phyloP scores from a whole-genome alignment of 2,113 vertebrate genomes.

The Misgurnus anguillicaudatus region DNA sequence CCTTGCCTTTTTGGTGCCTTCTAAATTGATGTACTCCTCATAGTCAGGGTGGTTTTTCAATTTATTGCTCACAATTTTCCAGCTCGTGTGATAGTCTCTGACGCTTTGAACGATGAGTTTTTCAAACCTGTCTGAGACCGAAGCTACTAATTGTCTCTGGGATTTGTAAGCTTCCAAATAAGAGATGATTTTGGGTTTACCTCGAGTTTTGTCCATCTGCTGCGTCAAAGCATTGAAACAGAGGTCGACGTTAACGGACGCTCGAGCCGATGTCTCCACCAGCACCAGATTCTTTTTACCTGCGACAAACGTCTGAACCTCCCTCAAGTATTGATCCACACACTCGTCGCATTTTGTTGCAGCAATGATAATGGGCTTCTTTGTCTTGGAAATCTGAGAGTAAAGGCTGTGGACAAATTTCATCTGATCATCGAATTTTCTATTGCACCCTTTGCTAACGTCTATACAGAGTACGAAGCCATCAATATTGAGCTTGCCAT shows the following conservation, averaged over 20 bases:
- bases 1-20: slow-evolving; percentile 92
- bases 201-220: slow-evolving; percentile 95
- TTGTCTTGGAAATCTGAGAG: slow-evolving; percentile 91
- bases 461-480: slow-evolving; percentile 97
- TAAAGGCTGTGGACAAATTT: slow-evolving; percentile 97
- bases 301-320: slow-evolving; percentile 92
- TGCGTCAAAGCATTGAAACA: slow-evolving; percentile 94
- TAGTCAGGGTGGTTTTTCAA: slow-evolving; percentile 94
- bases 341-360: slow-evolving; percentile 97
- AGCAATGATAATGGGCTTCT: slow-evolving; percentile 94
- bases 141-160: slow-evolving; percentile 90
- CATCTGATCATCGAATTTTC: slow-evolving; percentile 98
- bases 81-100: slow-evolving; percentile 94
- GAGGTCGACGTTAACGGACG: slow-evolving; percentile 89
- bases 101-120: slow-evolving; percentile 89
- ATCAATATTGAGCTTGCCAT: slow-evolving; percentile 93
- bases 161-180: slow-evolving; percentile 95
- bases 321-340: slow-evolving; percentile 95
- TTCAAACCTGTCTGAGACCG: slow-evolving; percentile 91
- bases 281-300: slow-evolving; percentile 95
- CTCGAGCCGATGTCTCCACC: slow-evolving; percentile 91
- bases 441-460: slow-evolving; percentile 95
- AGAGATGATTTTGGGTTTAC: slow-evolving; percentile 95
- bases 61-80: slow-evolving; percentile 91
- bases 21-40: slow-evolving; percentile 93